Evolutionary conservation across 2,113 vertebrate genomes (phyloP).

Genomic region (Acinonyx jubatus): DNA sequence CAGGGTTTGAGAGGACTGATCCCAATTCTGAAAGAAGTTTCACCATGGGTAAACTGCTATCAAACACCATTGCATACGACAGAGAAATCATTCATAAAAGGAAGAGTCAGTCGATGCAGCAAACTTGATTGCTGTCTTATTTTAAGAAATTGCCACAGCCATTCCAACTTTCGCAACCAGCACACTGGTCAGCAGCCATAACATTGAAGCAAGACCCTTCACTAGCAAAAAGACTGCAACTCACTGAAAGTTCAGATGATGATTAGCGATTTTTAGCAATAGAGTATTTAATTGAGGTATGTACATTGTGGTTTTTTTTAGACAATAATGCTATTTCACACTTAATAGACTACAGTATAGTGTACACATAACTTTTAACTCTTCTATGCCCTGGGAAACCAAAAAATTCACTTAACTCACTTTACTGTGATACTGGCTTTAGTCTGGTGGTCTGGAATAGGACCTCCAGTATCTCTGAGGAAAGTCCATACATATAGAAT

Average conservation of each 20-base stretch:
- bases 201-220: neutral
- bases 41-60: neutral
- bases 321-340: neutral
- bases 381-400: neutral
- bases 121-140: neutral
- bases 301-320: neutral
- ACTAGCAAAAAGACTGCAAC: neutral
- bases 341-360: neutral
- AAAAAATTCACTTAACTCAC: neutral
- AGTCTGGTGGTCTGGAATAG: neutral
- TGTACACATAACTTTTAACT: neutral
- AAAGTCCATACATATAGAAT: neutral
- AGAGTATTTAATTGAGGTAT: neutral
- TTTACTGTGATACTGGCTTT: neutral
- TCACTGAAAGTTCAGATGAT: neutral
- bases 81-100: neutral
- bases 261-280: neutral
- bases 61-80: neutral
- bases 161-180: neutral
- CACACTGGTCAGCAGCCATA: neutral
- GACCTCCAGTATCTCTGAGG: neutral
- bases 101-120: neutral
- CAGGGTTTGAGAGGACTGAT: neutral
- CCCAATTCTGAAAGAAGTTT: neutral
- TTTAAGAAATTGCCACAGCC: neutral